These are phyloP conservation scores for Sceloporus undulatus DNA, from an alignment of 2,113 vertebrate genomes.

Conservation along the genomic window DNA sequence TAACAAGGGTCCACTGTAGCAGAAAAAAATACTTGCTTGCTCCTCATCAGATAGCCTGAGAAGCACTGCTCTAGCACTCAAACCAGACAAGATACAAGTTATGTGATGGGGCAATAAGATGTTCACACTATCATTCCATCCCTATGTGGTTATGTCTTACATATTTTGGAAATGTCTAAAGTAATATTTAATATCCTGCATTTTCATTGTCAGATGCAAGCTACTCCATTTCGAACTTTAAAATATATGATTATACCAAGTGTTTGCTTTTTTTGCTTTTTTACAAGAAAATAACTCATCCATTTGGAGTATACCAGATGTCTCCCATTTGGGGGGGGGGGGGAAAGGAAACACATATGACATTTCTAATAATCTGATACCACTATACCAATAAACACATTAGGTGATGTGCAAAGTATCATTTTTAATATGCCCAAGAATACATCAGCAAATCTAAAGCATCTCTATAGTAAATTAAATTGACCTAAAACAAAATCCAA, in stretches of 20 bases:
- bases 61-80: not conserved
- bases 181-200: too few relatives aligned
- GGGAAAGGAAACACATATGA: not conserved
- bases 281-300: not conserved
- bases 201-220: not conserved
- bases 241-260: not conserved
- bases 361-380: not conserved
- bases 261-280: not conserved
- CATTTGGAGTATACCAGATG: not conserved
- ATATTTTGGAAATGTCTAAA: too few relatives aligned
- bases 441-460: not conserved
- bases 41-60: too few relatives aligned
- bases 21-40: too few relatives aligned
- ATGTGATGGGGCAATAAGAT: not conserved
- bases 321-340: not conserved
- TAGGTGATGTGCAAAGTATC: not conserved
- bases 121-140: not conserved
- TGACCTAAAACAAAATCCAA: too few relatives aligned
- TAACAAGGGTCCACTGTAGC: too few relatives aligned
- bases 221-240: not conserved
- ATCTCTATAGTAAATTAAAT: too few relatives aligned
- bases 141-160: not conserved
- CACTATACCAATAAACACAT: not conserved
- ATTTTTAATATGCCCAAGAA: not conserved
- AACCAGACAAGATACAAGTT: not conserved